phyloP scores from a whole-genome alignment of 2,888 invertebrate species.

The Zygaena filipendulae region DNA sequence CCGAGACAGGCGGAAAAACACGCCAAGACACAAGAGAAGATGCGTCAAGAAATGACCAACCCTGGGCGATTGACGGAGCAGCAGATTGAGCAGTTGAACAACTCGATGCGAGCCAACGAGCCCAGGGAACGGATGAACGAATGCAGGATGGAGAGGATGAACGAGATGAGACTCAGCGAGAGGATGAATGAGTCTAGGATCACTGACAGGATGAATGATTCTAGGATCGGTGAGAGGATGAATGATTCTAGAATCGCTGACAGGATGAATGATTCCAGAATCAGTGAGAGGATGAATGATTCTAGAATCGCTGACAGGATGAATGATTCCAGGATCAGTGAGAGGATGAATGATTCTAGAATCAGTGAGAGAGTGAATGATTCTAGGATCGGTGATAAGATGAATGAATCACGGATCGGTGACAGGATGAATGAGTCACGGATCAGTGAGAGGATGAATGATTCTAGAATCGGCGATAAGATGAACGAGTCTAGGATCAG shows the following conservation, averaged over 20 bases:
- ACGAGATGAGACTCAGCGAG: constrained; percentile 32
- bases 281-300: constrained; percentile 21
- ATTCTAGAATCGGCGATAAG: constrained; percentile 18
- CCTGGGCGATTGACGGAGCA: constrained; percentile 29
- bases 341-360: constrained; percentile 30
- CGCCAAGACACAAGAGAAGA: constrained; percentile 37
- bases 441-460: constrained; percentile 26
- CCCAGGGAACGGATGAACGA: constrained; percentile 22
- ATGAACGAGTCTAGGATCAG: constrained; percentile 21
- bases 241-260: constrained; percentile 25
- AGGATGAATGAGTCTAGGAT: constrained; percentile 33
- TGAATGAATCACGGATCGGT: constrained; percentile 33
- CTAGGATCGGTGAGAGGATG: constrained; percentile 16
- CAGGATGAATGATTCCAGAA: too few relatives aligned
- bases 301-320: constrained; percentile 14
- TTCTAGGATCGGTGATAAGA: constrained; percentile 30
- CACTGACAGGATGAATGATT: constrained; percentile 27
- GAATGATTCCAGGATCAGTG: constrained; percentile 22
- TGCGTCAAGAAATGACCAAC: constrained; percentile 29
- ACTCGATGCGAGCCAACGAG: constrained; percentile 30
- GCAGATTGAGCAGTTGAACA: constrained; percentile 30
- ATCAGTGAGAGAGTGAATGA: constrained; percentile 18
- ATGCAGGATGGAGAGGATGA: constrained; percentile 23
- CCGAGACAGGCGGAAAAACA: constrained; percentile 42
- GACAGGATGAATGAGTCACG: constrained; percentile 36